These are phyloP conservation scores for Halyomorpha halys DNA, from an alignment of 1,140 invertebrate genomes.

Conservation along the genomic window DNA sequence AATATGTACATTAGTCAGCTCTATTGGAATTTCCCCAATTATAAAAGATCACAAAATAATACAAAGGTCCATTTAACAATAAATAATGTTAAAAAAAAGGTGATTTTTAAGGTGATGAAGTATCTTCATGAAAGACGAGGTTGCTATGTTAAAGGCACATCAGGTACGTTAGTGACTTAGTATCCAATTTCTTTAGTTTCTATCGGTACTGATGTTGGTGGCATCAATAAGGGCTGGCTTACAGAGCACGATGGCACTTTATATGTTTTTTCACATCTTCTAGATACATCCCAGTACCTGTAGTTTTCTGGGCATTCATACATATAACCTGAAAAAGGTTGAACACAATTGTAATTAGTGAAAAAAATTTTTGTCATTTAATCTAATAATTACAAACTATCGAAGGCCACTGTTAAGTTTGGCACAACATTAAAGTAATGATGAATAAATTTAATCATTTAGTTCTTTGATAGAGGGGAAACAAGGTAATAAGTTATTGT, in stretches of 20 bases:
- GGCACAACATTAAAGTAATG: neutral
- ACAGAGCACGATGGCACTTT: constrained; percentile 47
- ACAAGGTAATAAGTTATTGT: too few species aligned
- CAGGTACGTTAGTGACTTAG: constrained; percentile 13
- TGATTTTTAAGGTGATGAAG: neutral
- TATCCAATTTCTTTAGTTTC: constrained; percentile 24
- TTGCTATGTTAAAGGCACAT: constrained; percentile 8
- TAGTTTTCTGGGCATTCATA: constrained; percentile 65
- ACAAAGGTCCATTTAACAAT: neutral
- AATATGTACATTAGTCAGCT: too few species aligned
- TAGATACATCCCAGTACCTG: constrained; percentile 63
- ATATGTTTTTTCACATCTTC: constrained; percentile 54
- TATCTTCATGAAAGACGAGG: neutral
- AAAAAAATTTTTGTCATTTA: neutral
- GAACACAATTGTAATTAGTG: neutral
- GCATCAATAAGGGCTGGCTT: constrained; percentile 19
- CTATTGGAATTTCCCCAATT: too few species aligned
- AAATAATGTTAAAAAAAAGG: neutral
- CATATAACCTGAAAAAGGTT: constrained; percentile 42
- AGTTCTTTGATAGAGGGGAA: neutral
- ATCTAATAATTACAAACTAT: neutral
- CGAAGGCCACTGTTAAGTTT: neutral
- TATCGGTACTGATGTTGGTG: constrained; percentile 27
- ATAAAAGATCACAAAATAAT: too few species aligned
- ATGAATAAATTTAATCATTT: neutral